A percentile compares a stretch with the other conserved stretches of the same genome.
Evolutionary conservation across 2,113 vertebrate genomes (phyloP).

Genomic region (Cyanistes caeruleus): DNA sequence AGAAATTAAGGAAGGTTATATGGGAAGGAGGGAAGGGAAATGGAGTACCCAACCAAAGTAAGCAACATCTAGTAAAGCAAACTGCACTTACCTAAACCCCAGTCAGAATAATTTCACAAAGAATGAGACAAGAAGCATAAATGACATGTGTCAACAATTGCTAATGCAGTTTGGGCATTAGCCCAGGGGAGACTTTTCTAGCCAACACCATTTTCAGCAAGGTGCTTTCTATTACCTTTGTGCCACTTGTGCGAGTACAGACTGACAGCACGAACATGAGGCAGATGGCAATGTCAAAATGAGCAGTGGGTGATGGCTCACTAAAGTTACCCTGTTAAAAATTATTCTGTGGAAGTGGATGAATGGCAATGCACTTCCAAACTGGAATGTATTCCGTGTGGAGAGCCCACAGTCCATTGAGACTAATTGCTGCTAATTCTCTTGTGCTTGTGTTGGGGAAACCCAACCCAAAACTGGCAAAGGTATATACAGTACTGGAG

Average conservation of each 20-base stretch:
- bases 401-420: not conserved
- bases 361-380: not conserved
- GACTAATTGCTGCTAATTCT: not conserved
- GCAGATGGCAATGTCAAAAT: not conserved
- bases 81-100: fast-evolving
- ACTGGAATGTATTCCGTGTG: not conserved
- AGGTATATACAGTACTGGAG: not conserved
- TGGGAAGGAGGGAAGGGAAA: not conserved
- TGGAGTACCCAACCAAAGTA: not conserved
- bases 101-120: not conserved
- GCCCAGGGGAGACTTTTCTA: not conserved
- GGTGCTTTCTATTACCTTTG: not conserved
- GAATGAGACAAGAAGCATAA: not conserved
- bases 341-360: not conserved
- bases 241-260: not conserved
- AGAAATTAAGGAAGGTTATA: not conserved
- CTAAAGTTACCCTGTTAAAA: not conserved
- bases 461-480: not conserved
- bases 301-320: not conserved
- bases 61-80: not conserved
- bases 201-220: not conserved
- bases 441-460: not conserved
- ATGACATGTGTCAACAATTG: not conserved
- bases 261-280: not conserved
- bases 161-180: not conserved